Percentiles rank a stretch among this genome's conserved stretches.
Evolutionary conservation across 2,797 vertebrate species (phyloP).

Genomic region (Microcaecilia unicolor): DNA sequence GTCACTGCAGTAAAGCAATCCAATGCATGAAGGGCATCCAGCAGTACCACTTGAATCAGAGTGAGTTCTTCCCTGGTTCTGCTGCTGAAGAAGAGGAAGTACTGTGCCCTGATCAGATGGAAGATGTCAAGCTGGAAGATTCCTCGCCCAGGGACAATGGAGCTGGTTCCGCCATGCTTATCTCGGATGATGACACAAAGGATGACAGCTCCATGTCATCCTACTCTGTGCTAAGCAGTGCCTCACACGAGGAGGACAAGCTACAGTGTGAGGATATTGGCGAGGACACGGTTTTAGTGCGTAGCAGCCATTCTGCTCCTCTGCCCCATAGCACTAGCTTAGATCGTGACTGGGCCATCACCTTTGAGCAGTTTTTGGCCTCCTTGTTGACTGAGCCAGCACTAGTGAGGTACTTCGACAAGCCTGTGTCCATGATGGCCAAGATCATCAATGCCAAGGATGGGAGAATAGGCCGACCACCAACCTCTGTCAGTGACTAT

Average conservation of each 20-base stretch:
- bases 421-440: slow-evolving; percentile 77
- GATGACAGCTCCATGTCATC: slow-evolving; percentile 95
- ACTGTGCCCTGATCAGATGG: slow-evolving; percentile 57
- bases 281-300: slow-evolving; percentile 88
- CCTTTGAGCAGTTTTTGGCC: slow-evolving; percentile 93
- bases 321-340: slow-evolving; percentile 76
- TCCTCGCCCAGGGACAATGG: slow-evolving; percentile 80
- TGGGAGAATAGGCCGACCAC: slow-evolving; percentile 67
- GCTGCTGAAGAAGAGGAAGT: slow-evolving; percentile 29
- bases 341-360: slow-evolving; percentile 93
- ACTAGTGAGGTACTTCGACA: slow-evolving; percentile 89
- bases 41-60: slow-evolving; percentile 29
- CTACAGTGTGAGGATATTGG: slow-evolving; percentile 92
- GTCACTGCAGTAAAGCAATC: slow-evolving; percentile 11
- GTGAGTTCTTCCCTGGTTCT: slow-evolving; percentile 27
- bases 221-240: slow-evolving; percentile 89
- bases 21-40: slow-evolving; percentile 38
- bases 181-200: slow-evolving; percentile 89
- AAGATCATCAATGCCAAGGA: slow-evolving; percentile 87
- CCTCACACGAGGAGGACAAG: slow-evolving; percentile 90
- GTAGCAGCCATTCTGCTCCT: slow-evolving; percentile 37
- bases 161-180: slow-evolving; percentile 82
- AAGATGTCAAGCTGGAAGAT: slow-evolving; percentile 89
- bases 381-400: slow-evolving; percentile 90
- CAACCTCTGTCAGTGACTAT: slow-evolving; percentile 79